phyloP scores from a whole-genome alignment of 2,797 vertebrate species.

The Poecile montanus region DNA sequence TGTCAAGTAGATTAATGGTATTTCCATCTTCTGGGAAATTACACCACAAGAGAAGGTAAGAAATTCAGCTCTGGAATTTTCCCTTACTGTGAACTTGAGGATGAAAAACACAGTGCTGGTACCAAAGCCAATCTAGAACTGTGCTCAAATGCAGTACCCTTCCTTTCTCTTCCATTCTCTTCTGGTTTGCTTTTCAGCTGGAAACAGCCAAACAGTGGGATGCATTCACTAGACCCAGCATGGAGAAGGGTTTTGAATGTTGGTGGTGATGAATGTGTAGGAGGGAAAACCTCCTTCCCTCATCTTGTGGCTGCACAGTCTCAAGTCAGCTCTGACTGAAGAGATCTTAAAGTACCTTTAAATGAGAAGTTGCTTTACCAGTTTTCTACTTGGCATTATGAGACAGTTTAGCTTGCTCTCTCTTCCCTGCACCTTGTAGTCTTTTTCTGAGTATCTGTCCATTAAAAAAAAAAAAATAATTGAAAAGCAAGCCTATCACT shows the following conservation, averaged over 20 bases:
- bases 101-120: neutral
- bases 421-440: neutral
- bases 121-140: neutral
- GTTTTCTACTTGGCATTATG: neutral
- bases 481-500: neutral
- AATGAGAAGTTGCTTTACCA: neutral
- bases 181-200: neutral
- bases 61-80: neutral
- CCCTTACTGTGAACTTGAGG: neutral
- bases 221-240: neutral
- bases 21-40: neutral
- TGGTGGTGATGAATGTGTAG: neutral
- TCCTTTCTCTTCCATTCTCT: neutral
- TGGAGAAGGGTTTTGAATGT: fast-evolving
- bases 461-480: neutral
- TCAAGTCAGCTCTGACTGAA: neutral
- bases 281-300: neutral
- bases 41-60: neutral
- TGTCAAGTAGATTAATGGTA: neutral
- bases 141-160: neutral
- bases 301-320: neutral
- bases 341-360: neutral
- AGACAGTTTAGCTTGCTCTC: neutral
- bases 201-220: neutral
- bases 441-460: neutral